Evolutionary conservation across 2,888 invertebrate species (phyloP), one percentile per base, ranked within the genome.

Genomic region (Trichacis sp.): DNA sequence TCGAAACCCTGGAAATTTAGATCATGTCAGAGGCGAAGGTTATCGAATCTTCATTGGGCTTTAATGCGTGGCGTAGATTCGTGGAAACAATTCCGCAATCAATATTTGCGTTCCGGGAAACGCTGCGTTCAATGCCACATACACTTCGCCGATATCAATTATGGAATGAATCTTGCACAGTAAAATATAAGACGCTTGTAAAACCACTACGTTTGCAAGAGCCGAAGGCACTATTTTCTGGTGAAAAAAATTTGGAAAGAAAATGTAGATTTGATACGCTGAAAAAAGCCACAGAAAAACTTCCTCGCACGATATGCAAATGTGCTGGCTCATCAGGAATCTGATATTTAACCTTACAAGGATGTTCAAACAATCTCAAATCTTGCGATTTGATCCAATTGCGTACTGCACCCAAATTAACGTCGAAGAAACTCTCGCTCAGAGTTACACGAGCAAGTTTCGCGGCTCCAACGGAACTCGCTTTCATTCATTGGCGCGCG

Each of bases 81-180:
- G 57, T 49, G 53, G 67, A 67, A 67, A 43, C 57, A 50, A 59
- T 67, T 67, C 43, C 52, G 47, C 50, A 38, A 63, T 67, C 67
- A 51, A 63, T 67, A 60, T 5, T 36, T 14, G 46, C 45, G n/a
- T 60, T 63, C 60, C 15, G 24, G 33, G 63, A 63, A 63, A 42
- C 5, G 42, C 36, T 24, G 8, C 47, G 54, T 29, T 56, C 57
- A 56, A 48, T 50, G 20, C 47, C 29, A 14, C 60, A 50, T 54
- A 49, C 57, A 12, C 6, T 18, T 45, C 8, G 5, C 19, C n/a
- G 20, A 42, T 43, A 24, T 42, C 43, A 59, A 47, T 51, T 43
- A 52, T 46, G 36, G 40, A 52, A 18, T 9, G 20, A 12, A 15
- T 4, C 42, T 1, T 18, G 17, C 33, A 33, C n/a, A n/a, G n/a